A percentile compares a stretch with the other conserved stretches of the same genome.
phyloP scores from a whole-genome alignment of 35 echinoderm and acorn worm species.

The Chiridota heheva region DNA sequence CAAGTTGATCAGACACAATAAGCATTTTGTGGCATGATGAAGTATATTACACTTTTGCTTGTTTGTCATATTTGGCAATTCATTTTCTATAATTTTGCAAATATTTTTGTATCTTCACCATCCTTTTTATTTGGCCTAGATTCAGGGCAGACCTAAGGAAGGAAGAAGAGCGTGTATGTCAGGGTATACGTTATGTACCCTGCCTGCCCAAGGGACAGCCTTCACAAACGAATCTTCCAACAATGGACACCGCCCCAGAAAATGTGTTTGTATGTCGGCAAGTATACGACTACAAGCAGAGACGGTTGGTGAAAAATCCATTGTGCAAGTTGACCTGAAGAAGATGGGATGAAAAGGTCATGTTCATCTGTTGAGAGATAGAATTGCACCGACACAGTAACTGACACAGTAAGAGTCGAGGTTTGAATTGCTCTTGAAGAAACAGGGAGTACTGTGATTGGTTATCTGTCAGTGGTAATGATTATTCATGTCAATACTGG shows the following conservation, averaged over 20 bases:
- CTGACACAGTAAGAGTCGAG: too few species aligned
- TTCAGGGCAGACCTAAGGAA: conserved; percentile 72
- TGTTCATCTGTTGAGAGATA: too few species aligned
- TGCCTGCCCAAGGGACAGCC: conserved; percentile 45
- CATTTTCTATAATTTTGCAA: too few species aligned
- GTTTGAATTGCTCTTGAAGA: too few species aligned
- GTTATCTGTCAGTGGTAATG: too few species aligned
- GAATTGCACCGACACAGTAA: too few species aligned
- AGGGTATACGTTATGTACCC: conserved; percentile 54
- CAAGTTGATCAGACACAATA: too few species aligned
- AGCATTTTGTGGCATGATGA: too few species aligned
- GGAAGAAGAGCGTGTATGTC: conserved; percentile 56
- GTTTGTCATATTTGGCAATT: too few species aligned
- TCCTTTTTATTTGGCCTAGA: conserved; percentile 26
- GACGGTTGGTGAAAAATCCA: conserved; percentile 86
- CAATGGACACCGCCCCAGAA: conserved; percentile 41
- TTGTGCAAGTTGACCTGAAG: conserved; percentile 39
- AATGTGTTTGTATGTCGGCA: conserved; percentile 89
- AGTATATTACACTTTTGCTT: too few species aligned
- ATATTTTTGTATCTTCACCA: conserved; percentile 9
- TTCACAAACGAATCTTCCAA: conserved; percentile 36
- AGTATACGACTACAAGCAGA: conserved; percentile 94
- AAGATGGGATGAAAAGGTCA: not conserved
- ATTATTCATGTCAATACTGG: too few species aligned
- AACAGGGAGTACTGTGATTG: too few species aligned